Evolutionary conservation across 2,797 vertebrate genomes (phyloP).

Genomic region (Micrastur ruficollis): DNA sequence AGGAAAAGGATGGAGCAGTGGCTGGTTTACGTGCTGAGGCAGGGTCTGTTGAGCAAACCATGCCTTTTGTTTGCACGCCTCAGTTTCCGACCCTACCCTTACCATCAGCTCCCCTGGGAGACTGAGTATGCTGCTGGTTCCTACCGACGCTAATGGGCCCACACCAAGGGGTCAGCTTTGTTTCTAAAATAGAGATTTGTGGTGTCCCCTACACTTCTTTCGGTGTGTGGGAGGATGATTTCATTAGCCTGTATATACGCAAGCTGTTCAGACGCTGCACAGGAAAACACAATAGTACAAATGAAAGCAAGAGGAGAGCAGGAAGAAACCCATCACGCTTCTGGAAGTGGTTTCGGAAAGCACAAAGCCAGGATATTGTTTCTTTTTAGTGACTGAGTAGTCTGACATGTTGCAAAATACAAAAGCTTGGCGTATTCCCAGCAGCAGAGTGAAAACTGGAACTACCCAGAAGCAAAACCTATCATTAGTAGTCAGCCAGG

Average conservation of each 20-base stretch:
- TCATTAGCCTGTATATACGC: background rate
- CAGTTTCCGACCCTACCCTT: fast-evolving
- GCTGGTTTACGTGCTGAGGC: background rate
- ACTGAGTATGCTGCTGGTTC: background rate
- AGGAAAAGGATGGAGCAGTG: background rate
- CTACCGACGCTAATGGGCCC: background rate
- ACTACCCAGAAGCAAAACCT: conserved; percentile 10
- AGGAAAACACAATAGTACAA: background rate
- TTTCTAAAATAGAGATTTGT: background rate
- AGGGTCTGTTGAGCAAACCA: background rate
- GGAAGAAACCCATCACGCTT: background rate
- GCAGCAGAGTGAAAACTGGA: conserved; percentile 7
- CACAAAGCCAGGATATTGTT: conserved; percentile 19
- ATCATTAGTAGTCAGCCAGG: conserved; percentile 18
- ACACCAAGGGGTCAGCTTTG: background rate
- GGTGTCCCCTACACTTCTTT: background rate
- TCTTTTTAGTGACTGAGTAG: conserved; percentile 20
- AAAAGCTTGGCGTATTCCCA: background rate
- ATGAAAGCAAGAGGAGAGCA: conserved; percentile 1
- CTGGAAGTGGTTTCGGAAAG: conserved; percentile 15
- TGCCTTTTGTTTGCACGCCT: background rate
- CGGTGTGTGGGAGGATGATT: background rate
- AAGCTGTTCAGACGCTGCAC: background rate
- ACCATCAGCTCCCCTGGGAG: background rate
- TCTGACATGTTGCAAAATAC: conserved; percentile 47